Evolutionary conservation across 1,140 invertebrate genomes (phyloP).

Genomic region (Bombyx mandarina): DNA sequence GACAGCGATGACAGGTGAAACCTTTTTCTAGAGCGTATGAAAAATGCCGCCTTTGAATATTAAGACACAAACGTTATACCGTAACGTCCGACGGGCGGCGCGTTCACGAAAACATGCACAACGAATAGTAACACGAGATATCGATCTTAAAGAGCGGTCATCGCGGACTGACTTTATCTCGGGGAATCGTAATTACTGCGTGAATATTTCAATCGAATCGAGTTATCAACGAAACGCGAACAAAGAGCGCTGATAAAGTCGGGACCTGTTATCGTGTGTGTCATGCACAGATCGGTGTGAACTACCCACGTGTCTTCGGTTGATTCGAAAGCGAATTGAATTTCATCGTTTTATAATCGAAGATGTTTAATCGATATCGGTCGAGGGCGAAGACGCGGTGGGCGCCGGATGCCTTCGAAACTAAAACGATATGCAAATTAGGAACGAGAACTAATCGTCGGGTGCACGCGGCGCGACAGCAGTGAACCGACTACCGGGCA

Average conservation of each 20-base stretch:
- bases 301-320: too few species aligned
- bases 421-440: slow-evolving; percentile 64
- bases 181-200: slow-evolving; percentile 49
- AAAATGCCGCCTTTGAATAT: slow-evolving; percentile 28
- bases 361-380: too few species aligned
- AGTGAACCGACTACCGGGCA: slow-evolving; percentile 39
- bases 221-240: slow-evolving; percentile 44
- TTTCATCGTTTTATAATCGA: too few species aligned
- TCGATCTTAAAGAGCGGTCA: slow-evolving; percentile 21
- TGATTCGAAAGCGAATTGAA: too few species aligned
- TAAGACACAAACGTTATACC: slow-evolving; percentile 16
- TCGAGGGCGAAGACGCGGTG: slow-evolving; percentile 40
- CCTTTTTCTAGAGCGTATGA: slow-evolving; percentile 30
- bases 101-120: slow-evolving; percentile 24
- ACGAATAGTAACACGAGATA: slow-evolving; percentile 28
- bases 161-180: slow-evolving; percentile 38
- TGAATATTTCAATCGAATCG: slow-evolving; percentile 60
- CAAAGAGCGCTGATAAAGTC: slow-evolving; percentile 43
- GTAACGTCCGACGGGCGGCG: slow-evolving; percentile 10
- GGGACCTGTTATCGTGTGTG: slow-evolving; percentile 39
- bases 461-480: slow-evolving; percentile 41
- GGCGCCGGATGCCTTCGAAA: slow-evolving; percentile 48
- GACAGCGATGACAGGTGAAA: slow-evolving; percentile 41
- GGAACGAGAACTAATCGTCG: slow-evolving; percentile 45
- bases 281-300: slow-evolving; percentile 22